Evolutionary conservation across 1,140 invertebrate species (phyloP).

Genomic region (Manduca sexta): DNA sequence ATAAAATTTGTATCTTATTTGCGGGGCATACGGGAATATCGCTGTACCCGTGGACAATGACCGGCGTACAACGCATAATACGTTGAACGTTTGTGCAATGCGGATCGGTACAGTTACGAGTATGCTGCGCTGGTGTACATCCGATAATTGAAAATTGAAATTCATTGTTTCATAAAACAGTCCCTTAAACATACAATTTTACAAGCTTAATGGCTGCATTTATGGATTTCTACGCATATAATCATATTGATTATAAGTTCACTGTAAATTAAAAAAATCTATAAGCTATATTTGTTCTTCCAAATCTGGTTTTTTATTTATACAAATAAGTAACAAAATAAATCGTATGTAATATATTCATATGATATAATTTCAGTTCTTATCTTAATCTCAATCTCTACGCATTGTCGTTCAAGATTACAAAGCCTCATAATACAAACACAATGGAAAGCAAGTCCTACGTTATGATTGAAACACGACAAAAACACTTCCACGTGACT

Average conservation of each 20-base stretch:
- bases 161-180: conserved; percentile 17
- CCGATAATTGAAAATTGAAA: conserved; percentile 31
- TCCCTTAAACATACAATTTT: too few relatives aligned
- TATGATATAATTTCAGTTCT: too few relatives aligned
- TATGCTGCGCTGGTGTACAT: conserved; percentile 9
- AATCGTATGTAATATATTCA: too few relatives aligned
- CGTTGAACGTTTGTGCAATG: conserved; percentile 23
- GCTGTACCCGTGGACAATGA: conserved; percentile 26
- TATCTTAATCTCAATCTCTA: conserved; percentile 11
- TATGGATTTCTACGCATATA: not conserved
- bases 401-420: not conserved
- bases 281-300: too few relatives aligned
- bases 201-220: too few relatives aligned
- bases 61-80: conserved; percentile 29
- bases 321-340: too few relatives aligned
- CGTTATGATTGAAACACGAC: not conserved
- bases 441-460: conserved; percentile 19
- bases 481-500: conserved; percentile 1
- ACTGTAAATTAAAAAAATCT: too few relatives aligned
- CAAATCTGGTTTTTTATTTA: too few relatives aligned
- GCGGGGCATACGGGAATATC: conserved; percentile 8
- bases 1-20: not conserved
- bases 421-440: conserved; percentile 23
- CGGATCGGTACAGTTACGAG: conserved; percentile 13
- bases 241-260: too few relatives aligned